Evolutionary conservation across 2,797 vertebrate species (phyloP).

Genomic region (Simalia tracyae): DNA sequence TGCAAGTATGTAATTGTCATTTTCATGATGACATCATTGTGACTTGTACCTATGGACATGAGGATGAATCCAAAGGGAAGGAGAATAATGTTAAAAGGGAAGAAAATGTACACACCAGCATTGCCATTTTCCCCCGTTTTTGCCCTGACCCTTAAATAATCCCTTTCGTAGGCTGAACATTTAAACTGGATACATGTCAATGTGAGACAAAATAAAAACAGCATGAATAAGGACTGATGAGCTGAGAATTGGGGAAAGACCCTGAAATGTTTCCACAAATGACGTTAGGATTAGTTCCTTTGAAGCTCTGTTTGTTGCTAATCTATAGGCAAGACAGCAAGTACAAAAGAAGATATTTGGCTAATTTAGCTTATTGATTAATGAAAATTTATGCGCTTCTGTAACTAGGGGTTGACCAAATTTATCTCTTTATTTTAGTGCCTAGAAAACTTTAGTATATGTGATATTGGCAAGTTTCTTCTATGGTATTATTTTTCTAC

Average conservation of each 20-base stretch:
- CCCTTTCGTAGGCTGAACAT: constrained; percentile 36
- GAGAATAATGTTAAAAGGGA: background rate
- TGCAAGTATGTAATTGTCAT: background rate
- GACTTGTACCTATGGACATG: background rate
- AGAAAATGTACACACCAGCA: background rate
- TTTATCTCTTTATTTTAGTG: background rate
- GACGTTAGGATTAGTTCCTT: background rate
- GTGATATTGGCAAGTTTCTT: background rate
- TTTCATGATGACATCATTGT: background rate
- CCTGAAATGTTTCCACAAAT: background rate
- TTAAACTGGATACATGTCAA: background rate
- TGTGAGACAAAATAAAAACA: background rate
- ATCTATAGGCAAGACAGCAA: background rate
- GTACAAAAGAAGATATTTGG: background rate
- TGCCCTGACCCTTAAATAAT: background rate
- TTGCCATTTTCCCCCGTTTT: background rate
- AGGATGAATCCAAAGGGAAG: background rate
- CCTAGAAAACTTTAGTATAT: background rate
- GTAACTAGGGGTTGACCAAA: background rate
- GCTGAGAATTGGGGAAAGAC: background rate
- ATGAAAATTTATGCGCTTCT: background rate
- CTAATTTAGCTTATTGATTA: background rate
- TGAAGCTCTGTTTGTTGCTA: background rate
- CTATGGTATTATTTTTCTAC: background rate
- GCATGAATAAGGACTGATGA: background rate